A percentile compares a stretch with the other conserved stretches of the same genome.
phyloP scores from a whole-genome alignment of 2,888 invertebrate species.

The Neoitamus cyanurus region DNA sequence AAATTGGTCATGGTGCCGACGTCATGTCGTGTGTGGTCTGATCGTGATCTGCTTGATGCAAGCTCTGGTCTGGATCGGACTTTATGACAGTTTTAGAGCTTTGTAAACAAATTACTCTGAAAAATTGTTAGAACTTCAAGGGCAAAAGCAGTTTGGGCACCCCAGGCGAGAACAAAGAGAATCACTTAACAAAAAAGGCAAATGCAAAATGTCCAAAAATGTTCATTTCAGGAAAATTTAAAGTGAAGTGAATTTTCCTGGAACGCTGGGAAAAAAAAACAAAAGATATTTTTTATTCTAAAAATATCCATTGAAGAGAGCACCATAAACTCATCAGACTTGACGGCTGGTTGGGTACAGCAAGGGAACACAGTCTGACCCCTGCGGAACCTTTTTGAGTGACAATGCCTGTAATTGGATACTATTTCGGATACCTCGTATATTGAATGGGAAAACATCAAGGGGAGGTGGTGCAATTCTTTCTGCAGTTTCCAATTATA shows the following conservation, averaged over 20 bases:
- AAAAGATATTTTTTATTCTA: slow-evolving; percentile 3
- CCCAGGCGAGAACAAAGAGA: neutral
- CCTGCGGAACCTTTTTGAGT: slow-evolving; percentile 10
- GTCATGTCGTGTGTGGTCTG: neutral
- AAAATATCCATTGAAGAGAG: slow-evolving; percentile 15
- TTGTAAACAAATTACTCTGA: neutral
- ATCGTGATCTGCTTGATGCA: neutral
- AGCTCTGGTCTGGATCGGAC: neutral
- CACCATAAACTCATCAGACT: slow-evolving; percentile 32
- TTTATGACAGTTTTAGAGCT: neutral
- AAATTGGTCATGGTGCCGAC: neutral
- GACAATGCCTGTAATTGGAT: slow-evolving; percentile 15
- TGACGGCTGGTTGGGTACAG: slow-evolving; percentile 3
- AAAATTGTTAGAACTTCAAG: neutral
- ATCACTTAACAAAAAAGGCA: neutral
- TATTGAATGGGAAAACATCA: neutral
- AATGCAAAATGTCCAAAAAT: slow-evolving; percentile 1
- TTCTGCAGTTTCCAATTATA: neutral
- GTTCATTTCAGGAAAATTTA: neutral
- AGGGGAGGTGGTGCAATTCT: neutral
- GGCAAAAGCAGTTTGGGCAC: neutral
- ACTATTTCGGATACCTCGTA: neutral
- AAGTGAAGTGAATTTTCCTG: neutral
- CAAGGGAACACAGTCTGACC: slow-evolving; percentile 4
- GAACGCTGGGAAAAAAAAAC: neutral